A percentile compares a stretch with the other conserved stretches of the same genome.
Conservation (phyloP, 2,797 vertebrate species). For the Rachycentron canadum region DNA sequence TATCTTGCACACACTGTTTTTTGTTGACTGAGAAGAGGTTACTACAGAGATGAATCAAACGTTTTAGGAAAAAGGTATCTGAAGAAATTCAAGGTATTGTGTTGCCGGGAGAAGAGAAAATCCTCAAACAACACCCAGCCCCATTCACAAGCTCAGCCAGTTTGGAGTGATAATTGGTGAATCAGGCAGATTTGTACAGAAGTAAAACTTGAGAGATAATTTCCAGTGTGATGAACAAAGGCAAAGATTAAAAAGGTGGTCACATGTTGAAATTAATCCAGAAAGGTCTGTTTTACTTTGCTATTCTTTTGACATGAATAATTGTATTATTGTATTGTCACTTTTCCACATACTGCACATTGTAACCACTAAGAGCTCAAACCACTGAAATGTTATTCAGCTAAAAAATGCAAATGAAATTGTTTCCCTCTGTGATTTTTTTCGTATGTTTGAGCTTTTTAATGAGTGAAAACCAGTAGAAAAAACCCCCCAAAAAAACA, state of each 20-base stretch:
- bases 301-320: not conserved
- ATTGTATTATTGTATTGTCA: not conserved
- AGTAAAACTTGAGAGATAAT: too few species aligned
- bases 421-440: not conserved
- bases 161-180: not conserved
- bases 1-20: not conserved
- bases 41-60: not conserved
- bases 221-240: not conserved
- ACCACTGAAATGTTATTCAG: not conserved
- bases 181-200: not conserved
- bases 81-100: not conserved
- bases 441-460: not conserved
- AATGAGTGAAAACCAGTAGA: not conserved
- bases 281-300: not conserved
- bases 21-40: not conserved
- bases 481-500: not conserved
- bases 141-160: not conserved
- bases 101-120: not conserved
- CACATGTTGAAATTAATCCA: not conserved
- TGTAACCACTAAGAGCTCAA: not conserved
- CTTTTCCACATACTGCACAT: not conserved
- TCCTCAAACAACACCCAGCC: not conserved
- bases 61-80: not conserved
- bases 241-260: not conserved
- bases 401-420: not conserved